Evolutionary conservation across 2,888 invertebrate genomes (phyloP), one percentile per base, ranked within the genome.

Genomic region (Coleophora flavipennella): DNA sequence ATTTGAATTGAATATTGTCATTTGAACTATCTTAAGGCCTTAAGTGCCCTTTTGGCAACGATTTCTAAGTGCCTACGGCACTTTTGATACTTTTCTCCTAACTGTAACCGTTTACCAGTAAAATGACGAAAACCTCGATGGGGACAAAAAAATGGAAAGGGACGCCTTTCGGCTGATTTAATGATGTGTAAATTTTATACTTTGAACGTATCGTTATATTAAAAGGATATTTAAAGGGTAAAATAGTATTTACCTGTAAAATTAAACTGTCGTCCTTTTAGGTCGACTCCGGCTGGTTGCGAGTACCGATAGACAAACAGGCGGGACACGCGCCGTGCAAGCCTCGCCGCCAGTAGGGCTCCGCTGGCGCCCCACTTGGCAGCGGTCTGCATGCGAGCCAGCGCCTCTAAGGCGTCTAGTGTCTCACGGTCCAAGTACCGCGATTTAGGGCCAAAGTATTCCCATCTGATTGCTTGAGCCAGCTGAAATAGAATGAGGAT

Each of bases 251-350:
- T 35, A 87, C 89, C 88, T 57, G 87, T 79, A 42, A 79, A 76
- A 59, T 89, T 89, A 25, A 72, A 54, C 32, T 60, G 64, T 36
- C 62, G 67, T 13, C 86, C 86, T 26, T 67, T 64, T 32, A 86
- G 59, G 50, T 85, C 72, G 7, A 81, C 66, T 27, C 83, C 69
- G 14, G 74, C 80, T 11, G 83, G 67, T 53, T 87, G 80, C 33
- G 86, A 74, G 46, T 86, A 86, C 29, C 79, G 80, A 58, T 89
- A 90, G 8, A 86, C 86, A 56, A 85, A 89, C 13, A 89, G 75
- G 10, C 80, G 73, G 3, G 79, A 62, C 6, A 80, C 67, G 8
- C 78, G 67, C 9, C 80, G 68, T 20, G 80, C 73, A 38, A 90
- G 64, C 51, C 87, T 86, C 33, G 85, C 80, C 33, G 84, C 85